phyloP scores from a whole-genome alignment of 2,888 invertebrate species.

The Tineola bisselliella region DNA sequence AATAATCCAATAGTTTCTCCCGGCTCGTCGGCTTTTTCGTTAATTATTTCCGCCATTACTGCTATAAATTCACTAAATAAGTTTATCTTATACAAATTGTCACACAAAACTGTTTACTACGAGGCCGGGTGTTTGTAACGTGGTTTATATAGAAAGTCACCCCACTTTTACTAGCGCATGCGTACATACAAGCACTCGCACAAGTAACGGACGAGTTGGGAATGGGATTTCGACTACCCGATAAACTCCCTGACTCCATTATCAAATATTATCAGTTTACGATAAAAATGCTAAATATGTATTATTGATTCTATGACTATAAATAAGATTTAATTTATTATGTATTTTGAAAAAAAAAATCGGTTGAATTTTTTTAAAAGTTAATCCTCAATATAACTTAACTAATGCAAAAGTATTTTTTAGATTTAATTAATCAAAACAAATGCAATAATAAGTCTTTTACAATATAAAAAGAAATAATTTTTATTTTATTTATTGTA shows the following conservation, averaged over 20 bases:
- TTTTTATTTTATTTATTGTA: too few relatives aligned
- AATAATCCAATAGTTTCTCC: constrained; percentile 48
- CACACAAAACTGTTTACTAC: not conserved
- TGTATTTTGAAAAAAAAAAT: too few relatives aligned
- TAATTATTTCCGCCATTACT: constrained; percentile 37
- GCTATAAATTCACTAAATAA: constrained; percentile 8
- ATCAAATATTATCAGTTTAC: not conserved
- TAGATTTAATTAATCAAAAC: too few relatives aligned
- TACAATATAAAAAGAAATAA: too few relatives aligned
- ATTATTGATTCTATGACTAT: not conserved
- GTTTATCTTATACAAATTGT: not conserved
- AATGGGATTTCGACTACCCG: not conserved
- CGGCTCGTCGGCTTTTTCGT: constrained; percentile 25
- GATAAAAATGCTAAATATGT: not conserved
- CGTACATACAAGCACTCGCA: not conserved
- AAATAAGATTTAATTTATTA: too few relatives aligned
- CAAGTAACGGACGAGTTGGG: not conserved
- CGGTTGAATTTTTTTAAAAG: too few relatives aligned
- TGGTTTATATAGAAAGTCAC: not conserved
- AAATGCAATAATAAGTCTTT: too few relatives aligned
- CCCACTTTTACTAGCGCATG: constrained; percentile 1
- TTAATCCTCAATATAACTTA: too few relatives aligned
- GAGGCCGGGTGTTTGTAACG: not conserved
- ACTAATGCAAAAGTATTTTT: too few relatives aligned
- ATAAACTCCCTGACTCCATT: constrained; percentile 3